Base-by-base conservation (phyloP, 2,888 invertebrate species). In the Celastrina argiolus region DNA sequence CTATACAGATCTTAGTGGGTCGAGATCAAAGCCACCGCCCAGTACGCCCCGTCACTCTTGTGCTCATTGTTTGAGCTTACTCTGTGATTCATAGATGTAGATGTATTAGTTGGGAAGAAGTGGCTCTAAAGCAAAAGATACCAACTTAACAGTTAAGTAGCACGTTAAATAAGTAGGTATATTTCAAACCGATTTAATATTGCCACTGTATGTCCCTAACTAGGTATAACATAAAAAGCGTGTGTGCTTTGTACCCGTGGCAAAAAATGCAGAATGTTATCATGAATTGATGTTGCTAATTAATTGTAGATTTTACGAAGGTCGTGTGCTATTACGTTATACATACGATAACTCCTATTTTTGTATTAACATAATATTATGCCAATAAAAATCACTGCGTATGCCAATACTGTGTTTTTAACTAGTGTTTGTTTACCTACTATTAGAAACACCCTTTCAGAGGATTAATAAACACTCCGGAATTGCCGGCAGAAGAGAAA, bases 31-130 rank as follows among this genome's bases (percentile, higher is more conserved):
- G 81, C 75, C 76, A 81, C 87, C 87, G 87, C 79, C 76, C 75
- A 78, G 78, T 84, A 83, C 84, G 80, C 83, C 84, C 84, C 81
- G 85, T 87, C 88, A 85, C 81, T 88, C 86, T 82, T 76, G 78
- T 77, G 75, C 75, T 81, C 82, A 90, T 88, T 88, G 88, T 88
- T 83, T 81, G 80, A 79, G 75, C 78, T 78, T 68, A 82, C 77
- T 78, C 73, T 82, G 84, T 88, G 87, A 88, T 83, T 88, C 88
- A 89, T 87, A 26, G 12, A 51, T 51, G 22, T 51, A 26, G 51
- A 51, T 51, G 12, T 51, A 26, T 10, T 22, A 22, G 51, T 41
- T 51, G 51, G 22, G 2, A 6, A 26, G 51, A 51, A 26, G 22
- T 51, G 51, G 51, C 18, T 10, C 18, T 18, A 51, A 51, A 8